Base-by-base conservation (phyloP, 1,140 invertebrate species). In the Ostrea denselamellosa region DNA sequence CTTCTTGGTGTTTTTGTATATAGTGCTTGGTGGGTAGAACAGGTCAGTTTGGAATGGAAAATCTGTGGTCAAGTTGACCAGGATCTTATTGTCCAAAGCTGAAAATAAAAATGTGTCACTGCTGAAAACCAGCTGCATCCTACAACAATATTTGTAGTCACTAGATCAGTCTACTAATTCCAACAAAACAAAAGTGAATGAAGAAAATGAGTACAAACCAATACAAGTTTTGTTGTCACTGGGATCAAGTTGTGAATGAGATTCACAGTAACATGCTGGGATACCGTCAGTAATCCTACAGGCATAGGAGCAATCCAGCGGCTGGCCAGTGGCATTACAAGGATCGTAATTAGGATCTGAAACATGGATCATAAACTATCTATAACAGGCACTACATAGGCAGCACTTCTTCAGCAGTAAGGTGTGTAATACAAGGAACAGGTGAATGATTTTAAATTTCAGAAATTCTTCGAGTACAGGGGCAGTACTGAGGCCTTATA, bases 81-180 rank as follows among this genome's bases (percentile, higher is more conserved):
- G 8, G 82, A 83, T 83, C 44, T 52, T 83, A 19, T 83, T 83
- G 52, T 83, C 52, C 19, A 83, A 25, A 34, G 82, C 82, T 83
- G 51, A 17, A 83, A 83, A 83, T 44, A 44, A 44, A 44, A 44
- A 44, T 44, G 34, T 44, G 34, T 44, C 34, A 44, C 5, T 1
- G 34, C 34, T 44, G 2, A 44, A 5, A 44, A 44, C 5, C 34
- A 44, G 34, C 5, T 44, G 34, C 5, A 34, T 34, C 9, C 28
- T 12, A 8, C 5, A 19, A 81, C 9, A 81, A 7, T 12, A 34
- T 81, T 34, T 44, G 34, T 44, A 44, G 34, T 44, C 34, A 44
- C 34, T 44, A 44, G 5, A 44, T 5, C n/a, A n/a, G n/a, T n/a
- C 22, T n/a, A 0, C 34, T 77, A 77, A 28, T 28, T 28, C 4